A percentile compares a stretch with the other conserved stretches of the same genome.
phyloP scores from a whole-genome alignment of 2,113 vertebrate species.

The Raja brachyura region DNA sequence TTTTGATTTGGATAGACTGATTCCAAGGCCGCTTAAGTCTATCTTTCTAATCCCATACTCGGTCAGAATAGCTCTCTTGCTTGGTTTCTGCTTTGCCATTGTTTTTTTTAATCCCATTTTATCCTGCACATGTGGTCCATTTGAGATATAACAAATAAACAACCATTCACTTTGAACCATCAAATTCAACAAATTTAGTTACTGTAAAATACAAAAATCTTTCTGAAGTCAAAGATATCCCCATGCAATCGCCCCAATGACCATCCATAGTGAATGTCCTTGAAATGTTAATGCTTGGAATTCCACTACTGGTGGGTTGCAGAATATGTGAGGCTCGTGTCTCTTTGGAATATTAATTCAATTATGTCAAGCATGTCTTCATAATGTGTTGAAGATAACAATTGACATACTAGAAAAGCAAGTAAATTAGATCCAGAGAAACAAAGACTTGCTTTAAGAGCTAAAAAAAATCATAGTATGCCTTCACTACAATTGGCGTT shows the following conservation, averaged over 20 bases:
- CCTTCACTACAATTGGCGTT: not conserved
- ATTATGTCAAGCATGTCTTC: constrained; percentile 16
- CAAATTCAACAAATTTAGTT: not conserved
- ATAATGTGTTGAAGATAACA: not conserved
- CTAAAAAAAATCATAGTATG: not conserved
- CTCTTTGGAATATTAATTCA: constrained; percentile 1
- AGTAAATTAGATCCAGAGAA: constrained; percentile 10
- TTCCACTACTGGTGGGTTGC: not conserved
- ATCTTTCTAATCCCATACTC: not conserved
- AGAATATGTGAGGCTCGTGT: not conserved
- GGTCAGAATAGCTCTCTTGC: not conserved
- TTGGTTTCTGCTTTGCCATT: not conserved
- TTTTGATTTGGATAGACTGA: not conserved
- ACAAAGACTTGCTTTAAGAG: not conserved
- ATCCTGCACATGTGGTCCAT: not conserved
- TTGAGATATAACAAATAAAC: not conserved
- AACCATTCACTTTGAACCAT: not conserved
- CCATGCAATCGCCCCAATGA: not conserved
- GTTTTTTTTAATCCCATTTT: not conserved
- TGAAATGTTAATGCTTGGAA: not conserved
- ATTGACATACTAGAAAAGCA: constrained; percentile 5
- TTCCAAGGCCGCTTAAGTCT: not conserved
- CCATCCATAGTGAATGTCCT: not conserved
- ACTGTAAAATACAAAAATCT: too few species aligned
- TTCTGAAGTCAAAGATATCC: not conserved